Evolutionary conservation across 2,797 vertebrate species (phyloP), one percentile per base, ranked within the genome.

Genomic region (Eulemur mongoz): DNA sequence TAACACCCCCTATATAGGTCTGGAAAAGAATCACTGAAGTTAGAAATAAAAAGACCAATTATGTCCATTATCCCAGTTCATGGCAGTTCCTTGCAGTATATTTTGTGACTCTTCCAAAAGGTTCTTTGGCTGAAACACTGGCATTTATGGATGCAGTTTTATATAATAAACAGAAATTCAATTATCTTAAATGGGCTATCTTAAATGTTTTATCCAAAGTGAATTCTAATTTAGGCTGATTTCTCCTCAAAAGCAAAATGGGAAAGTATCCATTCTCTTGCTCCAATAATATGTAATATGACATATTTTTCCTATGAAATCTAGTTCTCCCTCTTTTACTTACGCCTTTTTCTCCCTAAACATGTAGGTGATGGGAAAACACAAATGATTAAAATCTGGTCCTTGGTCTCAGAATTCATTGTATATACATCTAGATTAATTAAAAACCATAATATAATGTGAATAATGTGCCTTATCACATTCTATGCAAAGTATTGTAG

Each of bases 111-210:
- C n/a, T 87, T 91, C 17, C 32, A 70, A 76, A 85, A 78, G 35
- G 20, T 10, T 20, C 22, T 52, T 17, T 83, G 38, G 38, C 63
- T 89, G 27, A 95, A 93, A 94, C 50, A 94, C 9, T 82, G 84
- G 69, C 30, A 92, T 93, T 94, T 90, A 91, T 81, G 18, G 25
- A 94, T 94, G 22, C 14, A 84, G 45, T 93, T 89, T 80, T 93
- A 76, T 75, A 20, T 63, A 92, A 94, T 97, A 97, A 97, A 84
- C n/a, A 86, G 65, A 87, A 88, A n/a, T 76, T 96, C 89, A 95
- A 63, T 95, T 69, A 96, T 90, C 67, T 95, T 92, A 91, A 97
- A 89, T 96, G 45, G 23, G 5, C 48, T 90, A 61, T 70, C 61
- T 83, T 93, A 84, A 97, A 40, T 96, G 20, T 93, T 97, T 89